phyloP scores from a whole-genome alignment of 2,797 vertebrate species.

The Botia almorhae region DNA sequence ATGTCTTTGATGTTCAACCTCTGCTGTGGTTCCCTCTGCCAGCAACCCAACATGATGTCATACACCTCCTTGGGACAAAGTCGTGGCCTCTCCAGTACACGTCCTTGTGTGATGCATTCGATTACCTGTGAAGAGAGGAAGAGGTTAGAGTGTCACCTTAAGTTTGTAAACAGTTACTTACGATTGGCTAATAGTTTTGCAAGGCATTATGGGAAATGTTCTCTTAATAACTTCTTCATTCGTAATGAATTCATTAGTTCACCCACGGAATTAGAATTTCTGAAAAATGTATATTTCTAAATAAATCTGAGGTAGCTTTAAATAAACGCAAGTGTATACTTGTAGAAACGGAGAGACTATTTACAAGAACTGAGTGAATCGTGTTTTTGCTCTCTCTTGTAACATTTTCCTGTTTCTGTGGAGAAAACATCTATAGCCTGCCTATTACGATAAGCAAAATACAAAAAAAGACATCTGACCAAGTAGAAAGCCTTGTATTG shows the following conservation, averaged over 20 bases:
- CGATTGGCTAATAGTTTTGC: neutral
- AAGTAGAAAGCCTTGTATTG: conserved; percentile 25
- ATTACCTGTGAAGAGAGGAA: conserved; percentile 83
- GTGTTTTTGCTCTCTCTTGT: neutral
- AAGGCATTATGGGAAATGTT: neutral
- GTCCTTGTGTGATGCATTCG: conserved; percentile 96
- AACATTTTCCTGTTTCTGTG: neutral
- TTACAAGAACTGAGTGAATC: conserved; percentile 4
- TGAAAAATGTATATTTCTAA: neutral
- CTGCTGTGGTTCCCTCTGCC: conserved; percentile 97
- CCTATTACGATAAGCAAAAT: conserved; percentile 29
- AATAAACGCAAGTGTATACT: neutral
- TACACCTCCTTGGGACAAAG: conserved; percentile 96
- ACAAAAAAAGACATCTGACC: conserved; percentile 30
- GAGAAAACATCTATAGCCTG: conserved; percentile 11
- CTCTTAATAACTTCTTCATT: too few species aligned
- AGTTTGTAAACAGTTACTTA: neutral
- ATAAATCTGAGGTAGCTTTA: neutral
- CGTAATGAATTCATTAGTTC: too few species aligned
- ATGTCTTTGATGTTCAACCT: conserved; percentile 97
- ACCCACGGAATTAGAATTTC: neutral
- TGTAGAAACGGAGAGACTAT: neutral
- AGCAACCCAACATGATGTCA: conserved; percentile 97
- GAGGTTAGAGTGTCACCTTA: neutral
- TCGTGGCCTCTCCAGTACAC: conserved; percentile 91